Base-by-base conservation (phyloP, 2,113 vertebrate species). In the Hemicordylus capensis region DNA sequence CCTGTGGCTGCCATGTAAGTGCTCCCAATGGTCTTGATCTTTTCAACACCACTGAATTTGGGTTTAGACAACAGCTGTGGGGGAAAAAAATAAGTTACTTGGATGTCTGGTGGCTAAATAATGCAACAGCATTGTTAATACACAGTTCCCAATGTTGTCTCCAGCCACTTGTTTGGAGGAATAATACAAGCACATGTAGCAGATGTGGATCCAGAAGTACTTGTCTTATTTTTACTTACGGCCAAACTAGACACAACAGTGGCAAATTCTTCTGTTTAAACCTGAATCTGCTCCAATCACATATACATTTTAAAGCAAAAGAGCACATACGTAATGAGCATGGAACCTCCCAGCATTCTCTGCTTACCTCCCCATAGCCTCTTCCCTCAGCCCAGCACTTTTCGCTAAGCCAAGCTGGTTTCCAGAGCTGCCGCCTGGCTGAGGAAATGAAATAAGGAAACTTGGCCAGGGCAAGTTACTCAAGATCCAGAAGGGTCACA, bases 11-110 rank as follows among this genome's bases (percentile, higher is more conserved):
- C 98, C 98, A 99, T 99, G 88, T 99, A 99, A 1, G 98, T 99
- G 96, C 98, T 99, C 90, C 98, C 98, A 63, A 99, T 99, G 84
- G 98, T 99, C 95, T 99, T 99, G 94, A 99, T 99, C 93, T 99
- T 99, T 93, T 99, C 98, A 85, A 99, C 98, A 9, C 98, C 98
- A 42, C 98, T 99, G 95, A 99, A 99, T 91, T 99, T 99, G 17
- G 98, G 98, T 92, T 98, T 98, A 56, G 98, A 98, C 74, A 98
- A 93, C 87, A 98, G 91, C 98, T 98, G 94, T 70, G 2, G n/a
- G n/a, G n/a, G 84, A 72, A 12, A 72, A 39, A 85, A 79, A 79
- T 6, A 83, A 73, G 24, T 4, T 4, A 59, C 8, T 72, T 73
- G 24, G 3, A 67, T 17, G 9, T 70, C 12, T 46, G 9, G 26